Percentiles rank a stretch among this genome's conserved stretches.
Conservation (phyloP, 2,113 vertebrate genomes). For the Corvus hawaiiensis region DNA sequence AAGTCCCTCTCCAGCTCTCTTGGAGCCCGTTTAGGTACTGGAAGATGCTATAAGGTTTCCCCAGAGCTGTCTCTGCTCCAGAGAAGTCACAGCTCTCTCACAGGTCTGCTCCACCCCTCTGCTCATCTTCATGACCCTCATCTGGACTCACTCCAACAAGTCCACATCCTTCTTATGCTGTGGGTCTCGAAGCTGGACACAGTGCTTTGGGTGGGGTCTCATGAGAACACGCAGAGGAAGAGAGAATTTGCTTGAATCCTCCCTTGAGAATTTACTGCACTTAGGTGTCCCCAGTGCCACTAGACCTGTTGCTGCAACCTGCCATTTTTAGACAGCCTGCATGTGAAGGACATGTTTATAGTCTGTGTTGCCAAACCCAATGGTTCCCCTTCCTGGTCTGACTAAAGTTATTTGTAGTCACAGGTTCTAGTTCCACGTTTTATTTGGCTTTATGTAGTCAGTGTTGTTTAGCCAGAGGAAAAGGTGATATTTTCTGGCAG, state of each 20-base stretch:
- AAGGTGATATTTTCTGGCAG: not conserved
- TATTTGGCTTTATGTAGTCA: not conserved
- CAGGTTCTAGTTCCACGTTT: not conserved
- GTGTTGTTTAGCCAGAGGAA: not conserved
- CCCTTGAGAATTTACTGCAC: not conserved
- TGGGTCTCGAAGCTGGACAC: not conserved
- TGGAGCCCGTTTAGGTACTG: not conserved
- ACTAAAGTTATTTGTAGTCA: not conserved
- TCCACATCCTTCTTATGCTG: not conserved
- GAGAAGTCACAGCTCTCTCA: not conserved
- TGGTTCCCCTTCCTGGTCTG: not conserved
- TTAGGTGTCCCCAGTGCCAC: not conserved
- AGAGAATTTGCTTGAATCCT: not conserved
- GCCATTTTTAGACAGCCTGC: not conserved
- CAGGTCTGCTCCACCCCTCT: not conserved
- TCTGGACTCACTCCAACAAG: not conserved
- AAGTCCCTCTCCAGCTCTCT: not conserved
- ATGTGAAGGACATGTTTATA: not conserved
- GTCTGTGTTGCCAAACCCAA: not conserved
- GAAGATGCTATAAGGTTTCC: not conserved
- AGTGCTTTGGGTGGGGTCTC: not conserved
- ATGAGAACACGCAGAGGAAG: accelerated
- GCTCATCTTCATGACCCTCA: not conserved
- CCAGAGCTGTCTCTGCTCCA: not conserved
- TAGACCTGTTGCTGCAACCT: not conserved